Evolutionary conservation across 2,888 invertebrate species (phyloP), one percentile per base, ranked within the genome.

Genomic region (Scaptomyza cyrtandrae): DNA sequence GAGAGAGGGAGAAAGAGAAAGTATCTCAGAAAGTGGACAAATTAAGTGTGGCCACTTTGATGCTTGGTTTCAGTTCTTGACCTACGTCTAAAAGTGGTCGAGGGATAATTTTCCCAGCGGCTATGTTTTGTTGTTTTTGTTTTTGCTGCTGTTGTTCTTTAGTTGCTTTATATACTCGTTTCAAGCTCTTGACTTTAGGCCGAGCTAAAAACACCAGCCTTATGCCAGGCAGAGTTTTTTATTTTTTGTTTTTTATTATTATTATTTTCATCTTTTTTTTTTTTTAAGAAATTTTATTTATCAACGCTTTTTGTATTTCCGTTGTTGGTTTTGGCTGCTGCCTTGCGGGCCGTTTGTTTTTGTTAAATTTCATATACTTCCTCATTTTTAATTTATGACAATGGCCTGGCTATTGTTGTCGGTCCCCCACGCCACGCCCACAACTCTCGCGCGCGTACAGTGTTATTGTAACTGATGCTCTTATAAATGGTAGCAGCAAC

Each of bases 321-420:
- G 87, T 57, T 74, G 70, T 52, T 65, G 80, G 79, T 73, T 78
- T 60, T 46, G 43, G 65, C 58, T 61, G 56, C 44, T 58, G 63
- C 69, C 78, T 58, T 68, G 78, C 75, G 73, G 68, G 55, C 55
- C 69, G 69, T 86, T 85, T 83, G 87, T 70, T 88, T 78, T 88
- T 88, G 86, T 84, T 82, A 83, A 86, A 84, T 88, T 88, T 75
- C 71, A 88, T 84, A 86, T 63, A 86, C 86, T 85, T 88, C 83
- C 84, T 75, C 80, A 85, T 84, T 88, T 86, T 89, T 88, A 88
- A 89, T 89, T 90, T 90, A 89, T 81, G 86, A 90, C 90, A 90
- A 89, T 90, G 86, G 80, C 68, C 63, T 66, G 69, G 86, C 80
- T 57, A 73, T 82, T 87, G 83, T 85, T 78, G 75, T 63, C 69